Evolutionary conservation across 2,888 invertebrate genomes (phyloP).

Genomic region (Phengaris arion): DNA sequence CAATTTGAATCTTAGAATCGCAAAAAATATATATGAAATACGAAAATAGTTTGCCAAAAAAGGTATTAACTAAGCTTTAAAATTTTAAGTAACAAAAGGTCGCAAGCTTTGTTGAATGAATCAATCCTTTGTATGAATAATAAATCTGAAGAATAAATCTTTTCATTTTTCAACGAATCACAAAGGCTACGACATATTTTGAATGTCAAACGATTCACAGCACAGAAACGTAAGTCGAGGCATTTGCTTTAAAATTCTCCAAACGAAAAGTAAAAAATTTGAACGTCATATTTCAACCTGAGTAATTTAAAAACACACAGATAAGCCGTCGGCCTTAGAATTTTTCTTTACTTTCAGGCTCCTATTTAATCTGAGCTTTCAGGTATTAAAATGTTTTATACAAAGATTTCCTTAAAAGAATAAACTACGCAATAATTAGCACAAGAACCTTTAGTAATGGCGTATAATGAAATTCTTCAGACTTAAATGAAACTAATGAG

Average conservation of each 20-base stretch:
- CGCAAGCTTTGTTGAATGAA: constrained; percentile 20
- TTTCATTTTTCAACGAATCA: constrained; percentile 26
- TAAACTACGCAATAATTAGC: background rate
- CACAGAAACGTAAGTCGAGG: constrained; percentile 11
- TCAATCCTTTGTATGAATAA: constrained; percentile 22
- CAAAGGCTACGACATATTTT: constrained; percentile 25
- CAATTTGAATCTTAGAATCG: background rate
- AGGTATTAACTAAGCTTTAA: background rate
- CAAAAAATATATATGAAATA: constrained; percentile 8
- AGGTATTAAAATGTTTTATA: no score
- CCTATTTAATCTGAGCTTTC: no score
- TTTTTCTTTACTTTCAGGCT: background rate
- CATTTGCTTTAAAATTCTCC: constrained; percentile 15
- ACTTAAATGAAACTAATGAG: constrained; percentile 13
- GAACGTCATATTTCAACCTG: background rate
- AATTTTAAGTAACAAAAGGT: constrained; percentile 24
- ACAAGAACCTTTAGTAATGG: background rate
- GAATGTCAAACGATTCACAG: constrained; percentile 26
- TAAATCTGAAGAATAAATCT: constrained; percentile 20
- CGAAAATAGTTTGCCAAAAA: background rate
- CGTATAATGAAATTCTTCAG: constrained; percentile 20
- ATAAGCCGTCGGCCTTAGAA: background rate
- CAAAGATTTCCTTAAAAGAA: background rate
- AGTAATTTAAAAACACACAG: background rate
- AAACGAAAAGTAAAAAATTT: background rate